Percentiles rank a stretch among this genome's conserved stretches.
These are phyloP conservation scores for Xerus rutilus DNA, from an alignment of 2,797 vertebrate genomes.

Conservation along the genomic window DNA sequence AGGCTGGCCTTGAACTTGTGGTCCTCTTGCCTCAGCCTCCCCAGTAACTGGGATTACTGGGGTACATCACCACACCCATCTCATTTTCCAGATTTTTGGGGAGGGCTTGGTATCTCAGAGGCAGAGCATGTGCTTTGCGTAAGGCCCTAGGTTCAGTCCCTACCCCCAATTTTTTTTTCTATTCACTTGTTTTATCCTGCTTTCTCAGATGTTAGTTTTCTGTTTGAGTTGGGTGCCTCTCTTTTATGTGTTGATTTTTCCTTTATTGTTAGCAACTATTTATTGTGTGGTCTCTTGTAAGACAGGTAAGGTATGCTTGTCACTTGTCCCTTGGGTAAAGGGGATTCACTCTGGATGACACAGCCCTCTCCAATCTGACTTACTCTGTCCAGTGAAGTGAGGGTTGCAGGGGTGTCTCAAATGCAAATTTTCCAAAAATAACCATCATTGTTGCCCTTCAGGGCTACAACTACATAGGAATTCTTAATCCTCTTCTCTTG, in stretches of 20 bases:
- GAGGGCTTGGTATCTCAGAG: background rate
- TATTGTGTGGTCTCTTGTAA: background rate
- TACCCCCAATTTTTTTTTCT: background rate
- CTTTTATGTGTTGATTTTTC: background rate
- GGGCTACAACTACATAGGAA: background rate
- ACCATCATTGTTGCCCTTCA: background rate
- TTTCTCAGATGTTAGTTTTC: slow-evolving; percentile 50
- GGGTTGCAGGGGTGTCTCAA: background rate
- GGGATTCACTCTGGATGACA: background rate
- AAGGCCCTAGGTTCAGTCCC: background rate
- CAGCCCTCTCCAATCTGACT: background rate
- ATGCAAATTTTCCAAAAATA: background rate
- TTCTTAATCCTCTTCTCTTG: background rate
- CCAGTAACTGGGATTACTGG: background rate
- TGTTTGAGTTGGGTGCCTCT: background rate
- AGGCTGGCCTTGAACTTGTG: background rate
- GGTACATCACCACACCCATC: background rate
- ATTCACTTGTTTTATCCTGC: slow-evolving; percentile 1
- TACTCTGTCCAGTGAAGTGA: slow-evolving; percentile 8
- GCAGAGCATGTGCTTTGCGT: background rate
- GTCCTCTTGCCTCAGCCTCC: background rate
- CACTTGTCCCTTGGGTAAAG: background rate
- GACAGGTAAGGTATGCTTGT: background rate
- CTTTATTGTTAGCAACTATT: slow-evolving; percentile 29
- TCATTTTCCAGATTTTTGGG: slow-evolving; percentile 45